These are phyloP conservation scores for Apis cerana DNA, from an alignment of 1,140 invertebrate genomes.

Conservation along the genomic window DNA sequence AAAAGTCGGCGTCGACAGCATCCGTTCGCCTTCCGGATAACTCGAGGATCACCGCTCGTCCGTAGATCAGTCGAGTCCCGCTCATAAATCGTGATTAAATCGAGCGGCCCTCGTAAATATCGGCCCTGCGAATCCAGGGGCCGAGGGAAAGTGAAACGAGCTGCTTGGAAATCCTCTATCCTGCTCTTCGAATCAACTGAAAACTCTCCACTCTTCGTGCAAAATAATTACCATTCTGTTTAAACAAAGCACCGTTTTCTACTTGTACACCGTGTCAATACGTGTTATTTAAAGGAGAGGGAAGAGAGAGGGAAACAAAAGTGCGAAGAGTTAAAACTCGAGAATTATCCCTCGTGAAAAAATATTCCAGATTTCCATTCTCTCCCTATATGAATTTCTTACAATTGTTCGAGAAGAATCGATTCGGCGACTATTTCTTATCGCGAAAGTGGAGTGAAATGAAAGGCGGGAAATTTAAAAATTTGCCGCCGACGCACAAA, in stretches of 20 bases:
- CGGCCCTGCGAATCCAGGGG: neutral
- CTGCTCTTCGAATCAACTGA: neutral
- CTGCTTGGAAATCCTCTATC: neutral
- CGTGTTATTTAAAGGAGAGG: too few species aligned
- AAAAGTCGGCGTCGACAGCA: constrained; percentile 40
- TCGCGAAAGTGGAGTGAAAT: neutral
- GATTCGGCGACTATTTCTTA: too few species aligned
- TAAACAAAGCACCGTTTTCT: neutral
- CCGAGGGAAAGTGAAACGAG: neutral
- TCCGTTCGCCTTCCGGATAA: constrained; percentile 45
- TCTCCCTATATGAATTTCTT: too few species aligned
- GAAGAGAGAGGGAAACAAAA: too few species aligned
- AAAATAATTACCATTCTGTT: neutral
- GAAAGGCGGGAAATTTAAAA: neutral
- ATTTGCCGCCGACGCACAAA: constrained; percentile 17
- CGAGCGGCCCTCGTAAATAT: constrained; percentile 53
- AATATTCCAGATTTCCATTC: too few species aligned
- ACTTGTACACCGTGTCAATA: too few species aligned
- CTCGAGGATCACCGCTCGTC: constrained; percentile 35
- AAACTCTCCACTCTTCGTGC: neutral
- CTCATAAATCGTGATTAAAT: constrained; percentile 63
- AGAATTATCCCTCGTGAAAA: too few species aligned
- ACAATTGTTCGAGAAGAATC: too few species aligned
- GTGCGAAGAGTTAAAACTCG: too few species aligned
- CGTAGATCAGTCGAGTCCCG: constrained; percentile 52